Evolutionary conservation across 2,888 invertebrate genomes (phyloP), one percentile per base, ranked within the genome.

Genomic region (Venusia cambrica): DNA sequence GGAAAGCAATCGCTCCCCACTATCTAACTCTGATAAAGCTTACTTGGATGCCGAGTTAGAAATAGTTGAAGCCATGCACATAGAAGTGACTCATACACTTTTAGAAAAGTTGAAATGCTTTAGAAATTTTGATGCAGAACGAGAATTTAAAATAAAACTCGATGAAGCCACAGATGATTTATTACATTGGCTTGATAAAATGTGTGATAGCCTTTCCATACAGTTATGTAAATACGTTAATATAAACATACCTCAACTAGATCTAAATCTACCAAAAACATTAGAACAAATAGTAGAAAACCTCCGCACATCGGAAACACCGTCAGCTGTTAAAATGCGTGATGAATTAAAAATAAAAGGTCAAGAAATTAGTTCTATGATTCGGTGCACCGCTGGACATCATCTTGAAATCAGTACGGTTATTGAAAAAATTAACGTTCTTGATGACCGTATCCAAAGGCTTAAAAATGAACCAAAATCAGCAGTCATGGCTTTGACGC

Each of bases 1-100:
- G 56, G 61, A 73, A 35, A 70, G 65, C 12, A 43, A 72, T 46
- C 52, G 52, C 18, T 11, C 48, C n/a, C 17, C 15, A 4, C 48
- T 79, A 22, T 42, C 73, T 11, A 73, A 72, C 43, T 43, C 44
- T 27, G 48, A 68, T 13, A 71, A 73, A 51, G 44, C 53, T 2
- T 57, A 75, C 44, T 38, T 87, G 26, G 26, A 48, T 16, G 56
- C 77, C 2, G 87, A 87, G 24, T 43, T 78, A 25, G 87, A 85
- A 72, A 75, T 87, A 34, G 59, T 85, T 9, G 76, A 80, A 60
- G 81, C 75, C 10, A 87, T 87, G 87, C 75, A 87, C 33, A 66
- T 62, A 48, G 74, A 78, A 6, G 65, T 73, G 5, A 61, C 52
- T 1, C 34, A 38, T 33, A 21, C 37, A 15, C 66, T 85, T 31